Percentiles rank a stretch among this genome's conserved stretches.
Conservation (phyloP, 2,113 vertebrate species). For the Ursus arctos region DNA sequence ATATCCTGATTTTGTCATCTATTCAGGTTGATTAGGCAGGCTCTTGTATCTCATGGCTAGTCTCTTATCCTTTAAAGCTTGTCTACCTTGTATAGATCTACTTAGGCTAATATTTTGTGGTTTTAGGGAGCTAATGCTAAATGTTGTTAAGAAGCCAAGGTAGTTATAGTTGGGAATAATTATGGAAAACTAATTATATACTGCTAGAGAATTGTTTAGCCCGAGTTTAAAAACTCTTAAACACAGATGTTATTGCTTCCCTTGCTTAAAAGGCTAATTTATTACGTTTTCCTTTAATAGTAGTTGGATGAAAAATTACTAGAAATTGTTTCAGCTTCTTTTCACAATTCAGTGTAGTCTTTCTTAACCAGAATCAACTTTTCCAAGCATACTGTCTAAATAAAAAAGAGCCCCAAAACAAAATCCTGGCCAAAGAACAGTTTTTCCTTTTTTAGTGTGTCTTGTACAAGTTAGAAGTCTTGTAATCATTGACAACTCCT, state of each 20-base stretch:
- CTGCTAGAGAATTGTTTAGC: slow-evolving; percentile 15
- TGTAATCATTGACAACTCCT: background rate
- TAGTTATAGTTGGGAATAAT: background rate
- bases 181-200: background rate
- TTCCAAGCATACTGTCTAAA: background rate
- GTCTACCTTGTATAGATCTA: background rate
- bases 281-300: slow-evolving; percentile 18
- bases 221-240: slow-evolving; percentile 12
- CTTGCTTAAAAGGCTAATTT: slow-evolving; percentile 10
- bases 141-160: slow-evolving; percentile 3
- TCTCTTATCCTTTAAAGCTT: background rate
- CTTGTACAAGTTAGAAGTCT: slow-evolving; percentile 22
- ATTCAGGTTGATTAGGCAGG: background rate
- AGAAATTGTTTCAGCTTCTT: background rate
- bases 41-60: background rate
- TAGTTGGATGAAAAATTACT: slow-evolving; percentile 50
- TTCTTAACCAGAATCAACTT: slow-evolving; percentile 21
- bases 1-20: background rate
- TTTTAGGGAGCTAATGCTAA: slow-evolving; percentile 23
- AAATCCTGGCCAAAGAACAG: background rate
- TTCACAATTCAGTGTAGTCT: slow-evolving; percentile 3
- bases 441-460: slow-evolving; percentile 4
- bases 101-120: slow-evolving; percentile 20
- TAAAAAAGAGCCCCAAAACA: background rate
- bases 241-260: background rate